Percentiles rank a stretch among this genome's conserved stretches.
phyloP scores from a whole-genome alignment of 2,797 vertebrate genomes.

The Tadarida brasiliensis region DNA sequence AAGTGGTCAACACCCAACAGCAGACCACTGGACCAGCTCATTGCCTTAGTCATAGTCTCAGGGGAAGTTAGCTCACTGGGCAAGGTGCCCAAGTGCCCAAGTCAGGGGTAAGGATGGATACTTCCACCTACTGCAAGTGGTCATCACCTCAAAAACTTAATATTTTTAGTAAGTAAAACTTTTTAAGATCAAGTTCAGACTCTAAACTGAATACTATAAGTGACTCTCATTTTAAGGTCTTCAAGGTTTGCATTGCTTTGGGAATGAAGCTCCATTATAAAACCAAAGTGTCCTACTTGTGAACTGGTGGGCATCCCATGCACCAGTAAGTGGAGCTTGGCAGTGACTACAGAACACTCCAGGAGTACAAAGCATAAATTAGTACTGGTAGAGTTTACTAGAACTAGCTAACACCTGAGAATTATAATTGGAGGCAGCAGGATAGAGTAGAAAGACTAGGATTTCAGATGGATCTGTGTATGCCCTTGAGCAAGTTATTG shows the following conservation, averaged over 20 bases:
- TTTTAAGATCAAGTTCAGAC: slow-evolving; percentile 18
- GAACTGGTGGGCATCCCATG: neutral
- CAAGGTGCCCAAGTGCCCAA: neutral
- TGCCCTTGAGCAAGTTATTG: neutral
- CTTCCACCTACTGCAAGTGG: neutral
- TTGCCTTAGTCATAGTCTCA: neutral
- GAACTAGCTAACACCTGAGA: neutral
- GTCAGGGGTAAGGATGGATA: neutral
- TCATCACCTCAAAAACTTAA: neutral
- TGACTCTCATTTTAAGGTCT: neutral
- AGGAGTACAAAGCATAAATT: neutral
- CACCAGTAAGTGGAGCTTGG: neutral
- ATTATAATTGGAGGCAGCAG: neutral
- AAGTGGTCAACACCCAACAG: neutral
- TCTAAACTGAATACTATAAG: neutral
- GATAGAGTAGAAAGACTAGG: neutral
- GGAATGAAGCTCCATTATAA: slow-evolving; percentile 42
- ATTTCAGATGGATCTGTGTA: neutral
- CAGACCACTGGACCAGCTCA: too few species aligned
- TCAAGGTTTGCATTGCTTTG: neutral
- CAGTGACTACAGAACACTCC: neutral
- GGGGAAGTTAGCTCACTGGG: slow-evolving; percentile 33
- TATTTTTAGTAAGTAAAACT: neutral
- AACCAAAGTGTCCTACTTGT: neutral
- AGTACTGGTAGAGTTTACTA: neutral